Base-by-base conservation (phyloP, 2,888 invertebrate genomes). In the Antheraea yamamai region DNA sequence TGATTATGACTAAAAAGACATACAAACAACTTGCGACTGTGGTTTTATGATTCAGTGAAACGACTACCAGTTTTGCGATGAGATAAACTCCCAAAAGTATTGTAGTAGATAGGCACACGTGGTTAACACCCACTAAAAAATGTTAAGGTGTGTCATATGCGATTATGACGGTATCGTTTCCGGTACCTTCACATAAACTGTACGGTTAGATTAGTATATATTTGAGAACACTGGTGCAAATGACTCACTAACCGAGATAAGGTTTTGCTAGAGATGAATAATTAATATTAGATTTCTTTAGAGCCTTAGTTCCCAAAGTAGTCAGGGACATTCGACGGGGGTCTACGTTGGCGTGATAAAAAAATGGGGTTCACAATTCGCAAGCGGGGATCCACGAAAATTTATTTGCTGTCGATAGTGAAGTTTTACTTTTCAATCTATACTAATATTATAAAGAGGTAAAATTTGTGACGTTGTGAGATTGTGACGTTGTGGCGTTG, bases 21-120 rank as follows among this genome's bases (percentile, higher is more conserved):
- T 47, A 47, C 72, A 75, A 72, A 72, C 74, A 51, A 72, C 58
- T 61, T 47, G 72, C 71, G 71, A 71, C 47, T 71, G 61, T 58
- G 30, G 47, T 71, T 75, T 72, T 75, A 72, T 75, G 74, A 75
- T 72, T 75, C 74, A 75, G 61, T 71, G 72, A 72, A 61, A 55
- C 58, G 39, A 71, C 39, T 51, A 74, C 74, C 72, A 72, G 74
- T 75, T 72, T 35, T 61, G 71, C 71, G 71, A 72, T 75, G 72
- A 72, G 71, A 61, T 51, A 75, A 74, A 72, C 72, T 72, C 72
- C 14, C 18, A 61, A 30, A 75, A 61, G 72, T 72, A 72, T 71
- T 61, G 72, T 58, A 72, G 61, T 72, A 75, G 58, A 72, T 72
- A 61, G 39, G 18, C n/a, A 70, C 70, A n/a, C 39, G 39, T 70